Conservation (phyloP, 2,113 vertebrate species). For the Mesembrinibis cayennensis region DNA sequence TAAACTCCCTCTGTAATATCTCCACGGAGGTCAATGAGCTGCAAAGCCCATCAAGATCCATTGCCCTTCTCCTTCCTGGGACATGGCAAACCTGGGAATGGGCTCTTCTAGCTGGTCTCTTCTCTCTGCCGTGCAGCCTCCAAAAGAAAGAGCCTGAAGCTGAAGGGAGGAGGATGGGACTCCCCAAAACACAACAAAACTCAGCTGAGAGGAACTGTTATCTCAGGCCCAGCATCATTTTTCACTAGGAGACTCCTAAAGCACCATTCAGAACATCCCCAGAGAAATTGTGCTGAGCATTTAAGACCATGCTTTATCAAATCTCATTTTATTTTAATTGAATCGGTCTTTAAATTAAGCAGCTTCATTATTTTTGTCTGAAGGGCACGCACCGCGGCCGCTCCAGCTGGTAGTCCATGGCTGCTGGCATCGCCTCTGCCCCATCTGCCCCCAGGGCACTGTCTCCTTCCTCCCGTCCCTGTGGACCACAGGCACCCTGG, state of each 20-base stretch:
- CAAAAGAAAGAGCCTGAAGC: background rate
- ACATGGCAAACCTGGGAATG: background rate
- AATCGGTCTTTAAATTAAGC: background rate
- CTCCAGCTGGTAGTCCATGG: background rate
- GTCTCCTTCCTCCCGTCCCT: background rate
- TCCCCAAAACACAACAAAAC: background rate
- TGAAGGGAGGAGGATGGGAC: background rate
- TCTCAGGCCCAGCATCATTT: background rate
- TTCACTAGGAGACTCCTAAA: background rate
- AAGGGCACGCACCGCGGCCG: accelerated
- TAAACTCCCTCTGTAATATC: background rate
- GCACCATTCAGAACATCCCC: background rate
- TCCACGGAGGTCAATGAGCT: background rate
- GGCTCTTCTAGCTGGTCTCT: background rate
- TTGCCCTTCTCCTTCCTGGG: background rate
- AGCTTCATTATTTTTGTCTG: background rate
- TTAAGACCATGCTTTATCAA: background rate
- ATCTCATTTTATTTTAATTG: background rate
- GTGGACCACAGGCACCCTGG: background rate
- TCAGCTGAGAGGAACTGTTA: background rate
- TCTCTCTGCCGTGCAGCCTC: background rate
- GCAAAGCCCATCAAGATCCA: background rate
- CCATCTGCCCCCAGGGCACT: background rate
- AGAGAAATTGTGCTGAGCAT: background rate
- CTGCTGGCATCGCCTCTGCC: background rate